Base-by-base conservation (phyloP, 2,888 invertebrate species). In the Eupsilia transversa region DNA sequence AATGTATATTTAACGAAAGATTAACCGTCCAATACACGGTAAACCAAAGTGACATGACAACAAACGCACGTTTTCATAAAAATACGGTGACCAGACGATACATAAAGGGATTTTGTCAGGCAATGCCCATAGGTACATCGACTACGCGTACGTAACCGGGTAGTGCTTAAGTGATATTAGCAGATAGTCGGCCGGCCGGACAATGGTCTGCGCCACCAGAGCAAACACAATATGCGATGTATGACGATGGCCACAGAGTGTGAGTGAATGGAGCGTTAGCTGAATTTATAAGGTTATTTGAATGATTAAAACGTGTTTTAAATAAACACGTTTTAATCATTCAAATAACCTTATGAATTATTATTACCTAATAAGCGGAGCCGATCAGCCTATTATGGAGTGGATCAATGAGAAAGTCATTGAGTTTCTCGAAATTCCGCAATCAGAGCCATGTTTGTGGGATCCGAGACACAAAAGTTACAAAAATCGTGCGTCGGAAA, bases 171-270 rank as follows among this genome's bases (percentile, higher is more conserved):
- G 89, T 90, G 88, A 91, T 91, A 91, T 91, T 89, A 91, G 91
- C 87, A 80, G 88, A 87, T 90, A 89, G 89, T 80, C 85, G 84
- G 80, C 79, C 80, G 86, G 85, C 86, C 79, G 91, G 89, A 91
- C 89, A 86, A 90, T 87, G 87, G 88, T 80, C 82, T 77, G 83
- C 84, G 78, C 81, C 78, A 85, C 81, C 86, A 85, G 86, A 86
- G 91, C 91, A 92, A 93, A 94, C 93, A 92, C 89, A 93, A 92
- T 93, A 93, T 92, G 91, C 90, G 88, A 90, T 89, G 90, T 89
- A 89, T 92, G 84, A 86, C 84, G 86, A 81, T 79, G 86, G 88
- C 88, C 72, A 35, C 2, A 14, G 80, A 72, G 20, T n/a, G 23
- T 0, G 20, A 30, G 27, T 4, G 3, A 30, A 71, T 79, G 83